phyloP scores from a whole-genome alignment of 1,140 invertebrate genomes.

The Streblospio benedicti region DNA sequence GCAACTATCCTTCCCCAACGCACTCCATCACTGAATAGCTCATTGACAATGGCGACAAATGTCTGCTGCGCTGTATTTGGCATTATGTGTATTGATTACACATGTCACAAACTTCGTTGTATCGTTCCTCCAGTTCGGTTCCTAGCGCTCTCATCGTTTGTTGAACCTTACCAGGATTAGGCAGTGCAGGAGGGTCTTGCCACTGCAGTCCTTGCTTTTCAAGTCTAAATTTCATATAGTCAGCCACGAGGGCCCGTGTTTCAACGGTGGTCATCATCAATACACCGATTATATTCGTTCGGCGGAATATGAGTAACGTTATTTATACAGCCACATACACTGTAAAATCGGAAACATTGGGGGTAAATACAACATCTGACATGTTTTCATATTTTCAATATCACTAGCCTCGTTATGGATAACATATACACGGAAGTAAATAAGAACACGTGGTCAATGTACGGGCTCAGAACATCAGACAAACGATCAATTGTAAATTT shows the following conservation, averaged over 20 bases:
- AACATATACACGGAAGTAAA: no score
- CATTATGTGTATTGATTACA: slow-evolving; percentile 38
- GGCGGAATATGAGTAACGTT: no score
- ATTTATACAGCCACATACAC: no score
- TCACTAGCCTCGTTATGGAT: no score
- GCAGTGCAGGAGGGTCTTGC: slow-evolving; percentile 13
- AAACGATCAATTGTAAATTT: no score
- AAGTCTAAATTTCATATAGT: slow-evolving; percentile 29
- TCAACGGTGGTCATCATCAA: neutral
- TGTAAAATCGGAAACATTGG: no score
- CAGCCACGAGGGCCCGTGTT: slow-evolving; percentile 21
- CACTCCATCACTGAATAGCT: slow-evolving; percentile 47
- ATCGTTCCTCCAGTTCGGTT: slow-evolving; percentile 43
- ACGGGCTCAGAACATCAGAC: no score
- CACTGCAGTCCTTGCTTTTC: slow-evolving; percentile 23
- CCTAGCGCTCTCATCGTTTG: slow-evolving; percentile 36
- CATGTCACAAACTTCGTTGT: slow-evolving; percentile 38
- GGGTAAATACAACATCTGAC: no score
- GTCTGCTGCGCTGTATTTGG: slow-evolving; percentile 38
- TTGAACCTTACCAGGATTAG: slow-evolving; percentile 17
- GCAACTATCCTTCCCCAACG: slow-evolving; percentile 49
- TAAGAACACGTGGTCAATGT: no score
- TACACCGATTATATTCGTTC: no score
- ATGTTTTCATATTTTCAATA: no score
- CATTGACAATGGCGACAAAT: slow-evolving; percentile 42